Evolutionary conservation across 2,797 vertebrate species (phyloP), one percentile per base, ranked within the genome.

Genomic region (Lutjanus campechanus): DNA sequence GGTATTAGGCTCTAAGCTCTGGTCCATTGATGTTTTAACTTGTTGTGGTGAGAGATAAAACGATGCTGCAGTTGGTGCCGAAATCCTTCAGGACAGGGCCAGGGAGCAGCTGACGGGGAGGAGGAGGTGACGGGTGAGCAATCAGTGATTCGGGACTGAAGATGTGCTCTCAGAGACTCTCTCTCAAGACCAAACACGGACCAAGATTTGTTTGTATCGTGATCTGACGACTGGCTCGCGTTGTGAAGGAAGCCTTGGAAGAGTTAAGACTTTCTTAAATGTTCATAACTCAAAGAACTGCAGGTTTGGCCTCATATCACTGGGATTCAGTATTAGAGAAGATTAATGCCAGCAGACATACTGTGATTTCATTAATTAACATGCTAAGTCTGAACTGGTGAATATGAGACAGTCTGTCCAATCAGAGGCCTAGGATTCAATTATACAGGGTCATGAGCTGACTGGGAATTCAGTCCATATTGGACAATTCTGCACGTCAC

Each of bases 1-100:
- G 83, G 85, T 83, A 88, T 92, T 93, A 88, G 73, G 53, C 86
- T 88, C 82, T 82, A 88, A 91, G 81, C 86, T 89, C 66, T 73
- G 73, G 44, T 83, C 85, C 85, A 91, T 90, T 93, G 92, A 95
- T 92, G 87, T 92, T 89, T 84, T 78, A 87, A 86, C 85, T 91
- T 90, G 85, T 89, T 90, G 80, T 91, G 85, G 65, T 88, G 62
- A 63, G 82, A 92, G 86, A 93, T 91, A 80, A 91, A 91, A 88
- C 25, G 5, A 75, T 51, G 74, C 81, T 90, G 85, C 64, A 82
- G 74, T 66, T 64, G 68, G 76, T 69, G 76, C 61, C 71, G 66
- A 84, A 91, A 87, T 87, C 88, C 85, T 88, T 15, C 73, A 72
- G 77, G 79, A 69, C 49, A 11, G 71, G 76, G 61, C 70, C 62